Evolutionary conservation across 1,140 invertebrate genomes (phyloP).

Genomic region (Dreissena polymorpha): DNA sequence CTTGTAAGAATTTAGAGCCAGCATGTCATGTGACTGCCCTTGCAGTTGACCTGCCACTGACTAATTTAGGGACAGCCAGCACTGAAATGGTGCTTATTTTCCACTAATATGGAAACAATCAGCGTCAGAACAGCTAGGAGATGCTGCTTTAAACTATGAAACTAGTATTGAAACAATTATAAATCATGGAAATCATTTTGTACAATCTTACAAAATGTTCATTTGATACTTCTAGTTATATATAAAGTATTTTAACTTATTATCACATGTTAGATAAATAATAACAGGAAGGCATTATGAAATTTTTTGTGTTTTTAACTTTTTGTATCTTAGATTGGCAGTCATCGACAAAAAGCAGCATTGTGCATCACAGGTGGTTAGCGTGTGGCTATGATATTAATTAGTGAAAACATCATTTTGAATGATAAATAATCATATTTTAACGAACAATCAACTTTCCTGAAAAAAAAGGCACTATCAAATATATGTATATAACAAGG

Average conservation of each 20-base stretch:
- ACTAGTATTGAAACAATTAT: neutral
- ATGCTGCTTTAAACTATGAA: neutral
- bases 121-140: neutral
- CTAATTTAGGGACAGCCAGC: slow-evolving; percentile 45
- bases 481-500: no score
- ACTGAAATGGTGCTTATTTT: slow-evolving; percentile 49
- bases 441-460: no score
- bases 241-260: neutral
- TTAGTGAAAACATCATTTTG: no score
- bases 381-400: no score
- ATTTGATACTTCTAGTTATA: neutral
- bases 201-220: neutral
- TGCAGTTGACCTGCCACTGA: slow-evolving; percentile 43
- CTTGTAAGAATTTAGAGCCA: no score
- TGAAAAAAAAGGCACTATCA: no score
- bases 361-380: no score
- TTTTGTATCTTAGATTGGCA: no score
- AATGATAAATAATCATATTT: no score
- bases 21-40: neutral
- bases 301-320: neutral
- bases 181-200: neutral
- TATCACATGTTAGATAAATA: slow-evolving; percentile 41
- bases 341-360: no score
- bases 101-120: slow-evolving; percentile 1
- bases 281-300: neutral